Evolutionary conservation across 2,113 vertebrate species (phyloP), one percentile per base, ranked within the genome.

Genomic region (Xiphorhynchus elegans): DNA sequence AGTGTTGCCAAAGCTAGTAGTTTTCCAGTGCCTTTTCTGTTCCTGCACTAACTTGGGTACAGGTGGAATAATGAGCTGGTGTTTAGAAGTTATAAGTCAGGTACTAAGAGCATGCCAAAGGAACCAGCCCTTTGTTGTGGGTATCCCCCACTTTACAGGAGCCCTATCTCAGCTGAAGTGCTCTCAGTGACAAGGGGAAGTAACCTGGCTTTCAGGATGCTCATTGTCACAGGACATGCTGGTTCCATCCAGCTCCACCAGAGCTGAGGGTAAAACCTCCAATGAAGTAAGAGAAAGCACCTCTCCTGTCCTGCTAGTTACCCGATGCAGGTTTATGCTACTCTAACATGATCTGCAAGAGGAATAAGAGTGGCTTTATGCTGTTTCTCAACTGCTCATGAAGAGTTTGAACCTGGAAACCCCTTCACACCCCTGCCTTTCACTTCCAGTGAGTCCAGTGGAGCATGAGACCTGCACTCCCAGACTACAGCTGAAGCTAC

Each of bases 391-490:
- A 49, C 10, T 83, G 24, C 13, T 84, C 13, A 28, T 31, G 9
- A 52, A 39, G 42, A 47, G 6, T 62, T 62, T 87, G 67, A 79
- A 64, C 10, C 24, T 79, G 33, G 26, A 82, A 82, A 79, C 1
- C 2, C 17, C 6, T 58, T 35, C 42, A 46, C 4, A n/a, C 1
- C 4, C 20, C 7, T 67, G 26, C 6, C 23, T 5, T 46, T 73
- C 10, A 7, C 10, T 90, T 49, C 19, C 31, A 13, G 9, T 58
- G 13, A n/a, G 16, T 44, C 39, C 35, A 81, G 47, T 46, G 44
- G 9, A 81, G 17, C 13, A 39, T 13, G 20, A 59, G 29, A 62
- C 6, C 33, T 19, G 6, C 1, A 0, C 0, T 35, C 6, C 33
- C 39, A 70, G 17, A 63, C 26, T 28, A 46, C 13, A 70, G 19